Evolutionary conservation across 2,797 vertebrate genomes (phyloP), one percentile per base, ranked within the genome.

Genomic region (Bufotes viridis): DNA sequence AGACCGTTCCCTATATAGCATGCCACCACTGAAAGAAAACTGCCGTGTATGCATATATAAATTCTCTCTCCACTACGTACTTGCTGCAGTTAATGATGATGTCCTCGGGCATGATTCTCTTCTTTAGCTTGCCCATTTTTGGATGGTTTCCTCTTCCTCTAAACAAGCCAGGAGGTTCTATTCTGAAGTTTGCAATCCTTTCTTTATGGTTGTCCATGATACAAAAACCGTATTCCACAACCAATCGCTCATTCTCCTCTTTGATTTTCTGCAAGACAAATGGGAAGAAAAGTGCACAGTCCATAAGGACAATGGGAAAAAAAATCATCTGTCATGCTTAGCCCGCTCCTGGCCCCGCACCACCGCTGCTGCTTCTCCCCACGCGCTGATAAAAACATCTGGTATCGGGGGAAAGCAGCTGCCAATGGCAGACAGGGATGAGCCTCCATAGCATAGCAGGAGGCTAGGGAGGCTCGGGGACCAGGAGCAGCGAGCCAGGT

Each of bases 1-100:
- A 42, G 42, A 42, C 4, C 5, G 42, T 42, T 42, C 42, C 5
- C 42, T 42, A 42, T 42, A 42, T 42, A 42, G 5, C 42, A 42
- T 42, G 42, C 42, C 42, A 42, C 42, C 42, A 42, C 42, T 6
- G 6, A 42, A 42, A 42, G 4, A 42, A 42, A 42, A 42, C 3
- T 42, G 42, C 4, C 2, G 42, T 42, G 42, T 42, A 42, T 42
- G 5, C 42, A 42, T 42, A 42, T 42, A 42, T 6, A 29, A 29
- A 42, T 1, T 24, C 29, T 20, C 14, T 69, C 6, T 12, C 8
- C 49, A 20, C 22, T 6, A 60, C 97, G 92, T 92, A 99, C 98
- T 97, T 99, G 97, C 98, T 99, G 91, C 98, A 98, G 94, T 99
- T 99, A 84, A 99, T 98, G 91, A 98, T 98, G 92, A 98, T 97